Evolutionary conservation across 2,888 invertebrate species (phyloP), one percentile per base, ranked within the genome.

Genomic region (Epinotia ramella): DNA sequence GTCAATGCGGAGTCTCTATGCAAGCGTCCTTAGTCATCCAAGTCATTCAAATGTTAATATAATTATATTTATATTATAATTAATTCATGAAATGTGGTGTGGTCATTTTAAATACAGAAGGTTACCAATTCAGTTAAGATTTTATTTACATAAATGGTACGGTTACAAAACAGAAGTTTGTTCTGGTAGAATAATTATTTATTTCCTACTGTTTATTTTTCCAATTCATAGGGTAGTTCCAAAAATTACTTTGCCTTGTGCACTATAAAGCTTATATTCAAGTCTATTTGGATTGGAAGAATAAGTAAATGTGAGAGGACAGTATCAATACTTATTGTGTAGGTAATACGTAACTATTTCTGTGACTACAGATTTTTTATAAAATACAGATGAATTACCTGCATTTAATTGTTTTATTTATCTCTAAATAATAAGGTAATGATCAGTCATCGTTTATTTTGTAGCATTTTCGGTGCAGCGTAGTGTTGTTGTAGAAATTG

Each of bases 311-410:
- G 79, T 81, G 83, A 81, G 83, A 83, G 83, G 81, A 82, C 76
- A 81, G 81, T 82, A 75, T 53, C 75, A 71, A 49, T 60, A 65
- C 16, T 59, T 75, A 75, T 60, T 49, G 65, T 24, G 69, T 75
- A 75, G 74, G 74, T 70, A 20, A 73, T 66, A 53, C 53, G n/a
- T 53, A 62, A 73, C 64, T 24, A 57, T 88, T 88, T 87, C 85
- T 86, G 86, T 87, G 86, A 86, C 83, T 82, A 87, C 83, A 84
- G 87, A 86, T 89, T 91, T 57, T 89, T 89, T 87, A 86, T 85
- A 87, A 83, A 89, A 88, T 87, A 87, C 85, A 89, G 84, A 85
- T 86, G 81, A 88, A 86, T 79, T 82, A 83, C 79, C 84, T 89
- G 88, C 87, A 86, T 56, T 79, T 33, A n/a, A 64, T 76, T 77